Percentiles rank a stretch among this genome's conserved stretches.
These are phyloP conservation scores for Australoheros facetus DNA, from an alignment of 2,797 vertebrate species.

Conservation along the genomic window DNA sequence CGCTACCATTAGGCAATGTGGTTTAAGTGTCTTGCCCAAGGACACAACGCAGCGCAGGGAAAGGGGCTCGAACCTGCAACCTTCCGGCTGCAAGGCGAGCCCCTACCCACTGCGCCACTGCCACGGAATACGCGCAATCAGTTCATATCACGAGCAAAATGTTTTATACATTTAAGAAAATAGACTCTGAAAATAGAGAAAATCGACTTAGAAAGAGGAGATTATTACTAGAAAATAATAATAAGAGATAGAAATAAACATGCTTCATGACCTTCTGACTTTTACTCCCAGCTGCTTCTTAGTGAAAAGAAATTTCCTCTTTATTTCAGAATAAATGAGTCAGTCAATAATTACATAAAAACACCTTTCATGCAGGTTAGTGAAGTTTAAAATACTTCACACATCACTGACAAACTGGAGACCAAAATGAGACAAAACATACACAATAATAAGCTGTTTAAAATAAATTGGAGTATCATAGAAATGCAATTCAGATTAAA, in stretches of 20 bases:
- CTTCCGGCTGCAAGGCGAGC: too few relatives aligned
- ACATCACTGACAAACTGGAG: too few relatives aligned
- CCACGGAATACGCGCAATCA: too few relatives aligned
- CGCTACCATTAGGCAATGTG: too few relatives aligned
- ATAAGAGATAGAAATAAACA: not conserved
- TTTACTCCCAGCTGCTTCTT: not conserved
- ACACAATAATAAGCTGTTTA: not conserved
- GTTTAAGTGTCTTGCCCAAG: too few relatives aligned
- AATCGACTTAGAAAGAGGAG: not conserved
- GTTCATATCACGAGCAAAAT: not conserved
- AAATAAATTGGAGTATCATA: rapidly evolving
- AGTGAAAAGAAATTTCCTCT: not conserved
- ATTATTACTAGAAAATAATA: not conserved
- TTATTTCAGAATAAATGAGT: not conserved
- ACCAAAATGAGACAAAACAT: not conserved
- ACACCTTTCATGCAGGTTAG: too few relatives aligned
- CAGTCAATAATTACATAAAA: too few relatives aligned
- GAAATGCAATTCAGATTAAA: not conserved
- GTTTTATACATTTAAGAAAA: not conserved
- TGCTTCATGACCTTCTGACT: not conserved
- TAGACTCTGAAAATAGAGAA: not conserved
- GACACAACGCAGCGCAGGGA: too few relatives aligned
- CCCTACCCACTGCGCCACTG: too few relatives aligned
- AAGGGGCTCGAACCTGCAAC: too few relatives aligned
- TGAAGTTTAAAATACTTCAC: too few relatives aligned